Conservation (phyloP, 1,140 invertebrate genomes). For the Protaetia brevitarsis region DNA sequence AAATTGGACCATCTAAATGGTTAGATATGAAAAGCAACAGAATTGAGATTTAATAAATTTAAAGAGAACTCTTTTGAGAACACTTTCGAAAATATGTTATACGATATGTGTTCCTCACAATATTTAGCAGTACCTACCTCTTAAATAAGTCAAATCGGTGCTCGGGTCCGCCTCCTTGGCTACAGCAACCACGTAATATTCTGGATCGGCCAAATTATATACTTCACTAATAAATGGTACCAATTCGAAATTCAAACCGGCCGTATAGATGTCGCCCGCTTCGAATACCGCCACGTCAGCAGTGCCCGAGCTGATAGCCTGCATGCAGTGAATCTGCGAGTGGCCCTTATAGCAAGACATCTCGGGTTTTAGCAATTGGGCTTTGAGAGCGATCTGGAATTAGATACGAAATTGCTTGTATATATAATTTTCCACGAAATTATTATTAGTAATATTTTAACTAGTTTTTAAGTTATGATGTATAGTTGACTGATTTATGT, state of each 20-base stretch:
- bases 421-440: not conserved
- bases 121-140: slow-evolving; percentile 54
- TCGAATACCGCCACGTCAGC: slow-evolving; percentile 90
- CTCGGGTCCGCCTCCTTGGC: slow-evolving; percentile 82
- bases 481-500: too few species aligned
- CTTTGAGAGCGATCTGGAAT: slow-evolving; percentile 76
- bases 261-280: slow-evolving; percentile 91
- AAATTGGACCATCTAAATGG: too few species aligned
- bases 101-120: not conserved
- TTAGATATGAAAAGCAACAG: too few species aligned
- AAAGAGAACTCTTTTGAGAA: too few species aligned
- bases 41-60: too few species aligned
- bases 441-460: too few species aligned
- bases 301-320: slow-evolving; percentile 68
- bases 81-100: not conserved
- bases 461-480: too few species aligned
- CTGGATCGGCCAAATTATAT: slow-evolving; percentile 78
- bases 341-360: slow-evolving; percentile 81
- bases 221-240: slow-evolving; percentile 88
- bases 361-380: slow-evolving; percentile 83
- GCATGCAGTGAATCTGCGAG: slow-evolving; percentile 89
- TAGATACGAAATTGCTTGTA: not conserved
- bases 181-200: slow-evolving; percentile 94
- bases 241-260: slow-evolving; percentile 73
- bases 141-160: slow-evolving; percentile 84